Conservation (phyloP, 2,888 invertebrate genomes). For the Tetrapedia diversipes region DNA sequence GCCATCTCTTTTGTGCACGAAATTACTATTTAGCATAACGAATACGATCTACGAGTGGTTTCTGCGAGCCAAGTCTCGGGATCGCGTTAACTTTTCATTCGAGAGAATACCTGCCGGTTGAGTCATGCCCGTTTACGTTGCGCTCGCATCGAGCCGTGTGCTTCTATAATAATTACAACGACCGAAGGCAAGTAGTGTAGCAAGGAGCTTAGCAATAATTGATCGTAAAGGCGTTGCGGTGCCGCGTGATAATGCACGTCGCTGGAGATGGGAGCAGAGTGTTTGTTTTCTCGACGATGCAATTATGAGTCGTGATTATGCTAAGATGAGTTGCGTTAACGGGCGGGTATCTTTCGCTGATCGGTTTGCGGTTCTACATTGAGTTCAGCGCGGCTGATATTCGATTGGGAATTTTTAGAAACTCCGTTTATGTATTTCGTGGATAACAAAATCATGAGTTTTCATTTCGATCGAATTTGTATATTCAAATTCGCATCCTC, state of each 20-base stretch:
- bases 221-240: slow-evolving; percentile 28
- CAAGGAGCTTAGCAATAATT: slow-evolving; percentile 29
- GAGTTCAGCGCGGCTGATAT: neutral
- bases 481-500: neutral
- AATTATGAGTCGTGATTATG: neutral
- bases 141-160: slow-evolving; percentile 11
- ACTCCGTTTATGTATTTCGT: neutral
- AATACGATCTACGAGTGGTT: neutral
- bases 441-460: too few relatives aligned
- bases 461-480: too few relatives aligned
- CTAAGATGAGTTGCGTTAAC: neutral
- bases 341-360: neutral
- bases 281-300: slow-evolving; percentile 10
- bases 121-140: slow-evolving; percentile 36
- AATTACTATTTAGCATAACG: too few relatives aligned
- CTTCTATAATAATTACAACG: slow-evolving; percentile 37
- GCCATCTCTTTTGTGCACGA: too few relatives aligned
- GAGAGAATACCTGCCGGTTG: slow-evolving; percentile 33
- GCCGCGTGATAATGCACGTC: neutral
- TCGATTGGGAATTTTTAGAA: neutral
- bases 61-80: neutral
- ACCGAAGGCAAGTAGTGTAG: slow-evolving; percentile 19
- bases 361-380: neutral
- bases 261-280: neutral
- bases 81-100: slow-evolving; percentile 25